Base-by-base conservation (phyloP, 1,140 invertebrate genomes). In the Eriocheir sinensis region DNA sequence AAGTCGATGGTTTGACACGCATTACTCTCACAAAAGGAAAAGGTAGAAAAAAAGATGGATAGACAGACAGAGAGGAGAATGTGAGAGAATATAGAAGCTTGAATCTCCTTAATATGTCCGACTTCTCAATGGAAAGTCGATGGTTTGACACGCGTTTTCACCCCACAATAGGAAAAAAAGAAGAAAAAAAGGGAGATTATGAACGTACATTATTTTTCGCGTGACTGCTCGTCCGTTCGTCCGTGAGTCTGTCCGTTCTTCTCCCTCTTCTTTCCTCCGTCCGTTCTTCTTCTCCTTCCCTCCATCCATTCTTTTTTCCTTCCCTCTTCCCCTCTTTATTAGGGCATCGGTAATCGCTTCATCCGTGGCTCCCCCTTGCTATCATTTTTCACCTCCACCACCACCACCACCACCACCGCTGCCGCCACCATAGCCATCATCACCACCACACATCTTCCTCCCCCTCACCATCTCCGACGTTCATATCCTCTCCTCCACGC, bases 271-370 rank as follows among this genome's bases (percentile, higher is more conserved):
- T 0, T 86, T 32, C 21, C 12, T 40, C 85, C 85, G 30, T 44
- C 41, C 41, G 36, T 86, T 21, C 36, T 30, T 32, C 30, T 86
- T 15, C 36, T 9, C 30, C 85, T 36, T 36, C 85, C 36, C 85
- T 30, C n/a, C n/a, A n/a, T n/a, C n/a, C n/a, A n/a, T 86, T 15
- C 36, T 9, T 44, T 32, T 36, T 36, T 32, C 36, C 85, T 30
- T 27, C 30, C 41, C 27, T 30, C 85, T 89, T 48, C 80, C 80
- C 91, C 60, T 83, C 79, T 92, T 90, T 90, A 90, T 90, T 90
- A 53, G 48, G 89, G 89, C 53, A 41, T 90, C 60, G 32, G 89
- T 90, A 90, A 90, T 90, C 89, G 89, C 48, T 90, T 90, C 89
- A 90, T 90, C 89, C 48, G 48, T 3, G 21, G 4, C 89, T 90